These are phyloP conservation scores for Bos javanicus DNA, from an alignment of 2,113 vertebrate species.

Conservation along the genomic window DNA sequence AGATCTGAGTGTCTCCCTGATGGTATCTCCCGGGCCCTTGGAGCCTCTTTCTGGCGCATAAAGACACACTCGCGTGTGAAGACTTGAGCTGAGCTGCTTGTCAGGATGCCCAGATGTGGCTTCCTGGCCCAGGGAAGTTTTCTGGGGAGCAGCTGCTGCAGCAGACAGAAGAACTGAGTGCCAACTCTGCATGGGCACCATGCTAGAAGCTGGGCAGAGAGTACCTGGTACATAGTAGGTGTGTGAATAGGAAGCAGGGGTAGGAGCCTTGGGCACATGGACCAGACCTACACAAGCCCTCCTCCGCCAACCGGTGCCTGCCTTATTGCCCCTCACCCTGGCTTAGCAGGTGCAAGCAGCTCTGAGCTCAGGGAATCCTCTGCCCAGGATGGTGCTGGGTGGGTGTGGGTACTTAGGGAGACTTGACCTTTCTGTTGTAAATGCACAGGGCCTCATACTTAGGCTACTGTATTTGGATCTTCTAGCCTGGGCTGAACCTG, in stretches of 20 bases:
- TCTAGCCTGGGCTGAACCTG: neutral
- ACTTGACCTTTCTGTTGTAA: neutral
- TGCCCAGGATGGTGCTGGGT: neutral
- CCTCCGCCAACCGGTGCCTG: neutral
- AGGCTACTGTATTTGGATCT: neutral
- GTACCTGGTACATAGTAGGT: neutral
- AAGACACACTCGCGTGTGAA: neutral
- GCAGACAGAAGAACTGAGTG: neutral
- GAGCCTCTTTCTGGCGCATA: neutral
- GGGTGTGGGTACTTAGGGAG: neutral
- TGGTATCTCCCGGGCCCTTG: slow-evolving; percentile 49
- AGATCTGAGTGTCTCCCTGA: slow-evolving; percentile 64
- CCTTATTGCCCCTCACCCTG: no score
- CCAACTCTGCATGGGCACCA: neutral
- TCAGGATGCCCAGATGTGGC: neutral
- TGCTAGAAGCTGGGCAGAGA: neutral
- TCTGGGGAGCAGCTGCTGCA: neutral
- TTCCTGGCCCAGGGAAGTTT: neutral
- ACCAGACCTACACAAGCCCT: accelerated
- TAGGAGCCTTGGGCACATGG: neutral
- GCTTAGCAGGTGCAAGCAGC: neutral
- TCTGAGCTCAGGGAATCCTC: neutral
- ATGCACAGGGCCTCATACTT: accelerated
- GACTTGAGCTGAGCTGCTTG: neutral
- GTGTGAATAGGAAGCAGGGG: neutral